Base-by-base conservation (phyloP, 2,888 invertebrate genomes). In the Abrostola triplasia region DNA sequence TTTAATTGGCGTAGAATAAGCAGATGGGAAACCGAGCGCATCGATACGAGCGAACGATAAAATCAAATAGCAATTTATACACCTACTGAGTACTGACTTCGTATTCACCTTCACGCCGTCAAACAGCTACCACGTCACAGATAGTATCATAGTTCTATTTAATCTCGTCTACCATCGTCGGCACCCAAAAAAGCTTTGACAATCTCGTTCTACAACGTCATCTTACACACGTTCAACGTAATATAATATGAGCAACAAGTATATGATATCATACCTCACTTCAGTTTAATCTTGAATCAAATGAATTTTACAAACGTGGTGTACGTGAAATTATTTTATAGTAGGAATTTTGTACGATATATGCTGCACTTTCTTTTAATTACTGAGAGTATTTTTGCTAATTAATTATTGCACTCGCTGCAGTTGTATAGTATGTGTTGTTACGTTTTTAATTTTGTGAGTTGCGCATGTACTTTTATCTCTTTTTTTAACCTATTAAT, bases 131-230 rank as follows among this genome's bases (percentile, higher is more conserved):
- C 44, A 35, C 38, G 36, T 53, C 35, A 47, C 37, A 59, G 37
- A 51, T 59, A 58, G 40, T 67, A 76, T 76, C 73, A 73, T 72
- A 49, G 36, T 36, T 42, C 52, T 36, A 11, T 61, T 59, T 62
- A 53, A 77, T 74, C 77, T 73, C 42, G 67, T 64, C 54, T 71
- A 69, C 70, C 70, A 77, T 76, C 75, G 84, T 80, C 83, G 83
- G 84, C 83, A 82, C 85, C 86, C 82, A 82, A 83, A 84, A 82
- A 75, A 73, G 71, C 81, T 81, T 70, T 72, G 68, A 76, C 79
- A 83, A 84, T 84, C 83, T 80, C 64, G 79, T 78, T 79, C 82
- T 77, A 79, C 81, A 79, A 83, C 24, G 44, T 13, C 44, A 47
- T 47, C 44, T 47, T 47, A 47, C 44, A 47, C 86, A 87, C 87